Evolutionary conservation across 2,113 vertebrate genomes (phyloP).

Genomic region (Anarhynchus alexandrinus): DNA sequence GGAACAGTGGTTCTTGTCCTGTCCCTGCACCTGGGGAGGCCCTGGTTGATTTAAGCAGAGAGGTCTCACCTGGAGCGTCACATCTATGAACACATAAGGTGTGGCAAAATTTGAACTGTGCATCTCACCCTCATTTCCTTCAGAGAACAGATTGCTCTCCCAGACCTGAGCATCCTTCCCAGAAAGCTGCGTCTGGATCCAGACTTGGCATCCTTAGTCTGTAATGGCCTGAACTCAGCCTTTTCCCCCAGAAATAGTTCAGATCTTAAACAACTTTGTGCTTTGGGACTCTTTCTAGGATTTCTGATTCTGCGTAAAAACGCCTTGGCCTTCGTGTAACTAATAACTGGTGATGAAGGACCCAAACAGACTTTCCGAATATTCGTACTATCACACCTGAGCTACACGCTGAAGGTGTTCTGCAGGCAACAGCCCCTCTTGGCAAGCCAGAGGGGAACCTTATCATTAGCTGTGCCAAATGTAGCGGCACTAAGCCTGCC

Average conservation of each 20-base stretch:
- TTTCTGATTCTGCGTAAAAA: not conserved
- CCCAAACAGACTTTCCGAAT: rapidly evolving
- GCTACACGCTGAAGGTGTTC: not conserved
- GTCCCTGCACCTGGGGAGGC: not conserved
- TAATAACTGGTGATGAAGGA: rapidly evolving
- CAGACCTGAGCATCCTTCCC: not conserved
- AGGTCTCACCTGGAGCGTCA: not conserved
- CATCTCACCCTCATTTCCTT: not conserved
- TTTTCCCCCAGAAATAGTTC: not conserved
- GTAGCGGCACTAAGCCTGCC: not conserved
- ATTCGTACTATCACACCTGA: not conserved
- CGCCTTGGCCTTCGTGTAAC: not conserved
- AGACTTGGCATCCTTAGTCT: not conserved
- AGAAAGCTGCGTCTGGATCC: not conserved
- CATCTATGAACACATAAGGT: not conserved
- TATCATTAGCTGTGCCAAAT: not conserved
- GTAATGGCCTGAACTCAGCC: not conserved
- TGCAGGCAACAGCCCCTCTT: not conserved
- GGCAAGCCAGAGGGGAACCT: not conserved
- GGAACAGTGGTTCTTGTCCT: not conserved
- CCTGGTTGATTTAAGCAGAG: not conserved
- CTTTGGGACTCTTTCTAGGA: slow-evolving; percentile 7
- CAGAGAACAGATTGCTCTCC: not conserved
- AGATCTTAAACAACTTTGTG: not conserved
- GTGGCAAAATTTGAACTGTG: not conserved